These are phyloP conservation scores for Sebastes trivittatus DNA, from an alignment of 2,797 vertebrate species.

Conservation along the genomic window DNA sequence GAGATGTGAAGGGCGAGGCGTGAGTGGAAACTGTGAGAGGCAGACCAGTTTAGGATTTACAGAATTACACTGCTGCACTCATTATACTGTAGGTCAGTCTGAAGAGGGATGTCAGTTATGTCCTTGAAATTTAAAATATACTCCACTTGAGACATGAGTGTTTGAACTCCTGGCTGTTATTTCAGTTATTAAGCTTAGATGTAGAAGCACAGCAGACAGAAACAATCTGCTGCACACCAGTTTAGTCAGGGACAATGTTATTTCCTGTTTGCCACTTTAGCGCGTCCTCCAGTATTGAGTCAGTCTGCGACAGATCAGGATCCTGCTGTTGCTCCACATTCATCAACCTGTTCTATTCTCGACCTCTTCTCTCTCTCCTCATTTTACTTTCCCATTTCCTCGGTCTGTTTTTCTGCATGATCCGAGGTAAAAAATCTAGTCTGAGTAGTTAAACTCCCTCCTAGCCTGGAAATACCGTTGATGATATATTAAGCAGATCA, in stretches of 20 bases:
- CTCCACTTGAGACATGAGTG: not conserved
- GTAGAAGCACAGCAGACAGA: not conserved
- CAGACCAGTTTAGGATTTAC: not conserved
- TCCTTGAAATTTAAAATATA: not conserved
- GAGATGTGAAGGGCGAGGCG: constrained; percentile 4
- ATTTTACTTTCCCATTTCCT: not conserved
- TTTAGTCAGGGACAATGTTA: constrained; percentile 25
- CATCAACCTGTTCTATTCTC: constrained; percentile 8
- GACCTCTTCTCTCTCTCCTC: not conserved
- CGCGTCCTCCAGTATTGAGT: constrained; percentile 1
- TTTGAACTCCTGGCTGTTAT: not conserved
- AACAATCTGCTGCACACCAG: constrained; percentile 16
- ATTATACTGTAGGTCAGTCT: constrained; percentile 5
- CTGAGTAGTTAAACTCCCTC: not conserved
- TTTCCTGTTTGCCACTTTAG: constrained; percentile 10
- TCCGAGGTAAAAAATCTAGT: not conserved
- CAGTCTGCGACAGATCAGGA: constrained; percentile 21
- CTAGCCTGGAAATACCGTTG: constrained; percentile 7
- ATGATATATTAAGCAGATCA: constrained; percentile 28
- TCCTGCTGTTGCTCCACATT: constrained; percentile 9
- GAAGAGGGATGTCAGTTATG: not conserved
- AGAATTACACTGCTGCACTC: not conserved
- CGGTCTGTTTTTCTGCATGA: not conserved
- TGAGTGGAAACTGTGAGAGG: constrained; percentile 54
- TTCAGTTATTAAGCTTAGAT: not conserved